These are phyloP conservation scores for Ophion ellenae DNA, from an alignment of 2,888 invertebrate genomes.

Conservation along the genomic window DNA sequence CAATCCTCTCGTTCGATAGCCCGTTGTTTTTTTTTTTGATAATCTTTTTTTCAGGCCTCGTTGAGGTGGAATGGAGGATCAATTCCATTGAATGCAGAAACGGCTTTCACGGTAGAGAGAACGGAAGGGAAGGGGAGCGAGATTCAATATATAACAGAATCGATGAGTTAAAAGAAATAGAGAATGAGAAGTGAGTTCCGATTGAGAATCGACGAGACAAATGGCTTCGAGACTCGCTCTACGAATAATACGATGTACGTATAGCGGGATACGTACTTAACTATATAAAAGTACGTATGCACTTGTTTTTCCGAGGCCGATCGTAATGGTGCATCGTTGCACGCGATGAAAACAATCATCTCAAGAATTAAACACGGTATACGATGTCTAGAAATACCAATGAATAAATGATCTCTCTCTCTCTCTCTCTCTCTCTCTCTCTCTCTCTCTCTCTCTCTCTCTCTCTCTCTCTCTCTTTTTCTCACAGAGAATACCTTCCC, in stretches of 20 bases:
- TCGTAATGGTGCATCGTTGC: slow-evolving; percentile 6
- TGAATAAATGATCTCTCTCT: not conserved
- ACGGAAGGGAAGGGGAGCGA: not conserved
- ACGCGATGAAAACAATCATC: slow-evolving; percentile 33
- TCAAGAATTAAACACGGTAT: slow-evolving; percentile 35
- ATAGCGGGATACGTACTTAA: not conserved
- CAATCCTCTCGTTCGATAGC: slow-evolving; percentile 33
- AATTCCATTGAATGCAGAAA: slow-evolving; percentile 43
- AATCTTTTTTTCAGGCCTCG: slow-evolving; percentile 2
- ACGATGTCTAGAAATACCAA: not conserved
- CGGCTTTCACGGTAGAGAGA: slow-evolving; percentile 15
- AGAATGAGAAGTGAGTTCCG: slow-evolving; percentile 22
- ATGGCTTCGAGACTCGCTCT: slow-evolving; percentile 11
- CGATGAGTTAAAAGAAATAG: slow-evolving; percentile 16
- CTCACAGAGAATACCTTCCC: not conserved
- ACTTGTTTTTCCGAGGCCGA: not conserved
- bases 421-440: too few species aligned
- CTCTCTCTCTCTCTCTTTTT: not conserved
- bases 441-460: not conserved
- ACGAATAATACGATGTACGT: not conserved
- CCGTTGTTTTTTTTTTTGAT: slow-evolving; percentile 20
- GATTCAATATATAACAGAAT: slow-evolving; percentile 13
- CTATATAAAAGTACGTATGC: slow-evolving; percentile 3
- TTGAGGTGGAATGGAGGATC: slow-evolving; percentile 10
- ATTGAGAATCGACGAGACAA: slow-evolving; percentile 22